Evolutionary conservation across 1,140 invertebrate genomes (phyloP).

Genomic region (Acromyrmex charruanus): DNA sequence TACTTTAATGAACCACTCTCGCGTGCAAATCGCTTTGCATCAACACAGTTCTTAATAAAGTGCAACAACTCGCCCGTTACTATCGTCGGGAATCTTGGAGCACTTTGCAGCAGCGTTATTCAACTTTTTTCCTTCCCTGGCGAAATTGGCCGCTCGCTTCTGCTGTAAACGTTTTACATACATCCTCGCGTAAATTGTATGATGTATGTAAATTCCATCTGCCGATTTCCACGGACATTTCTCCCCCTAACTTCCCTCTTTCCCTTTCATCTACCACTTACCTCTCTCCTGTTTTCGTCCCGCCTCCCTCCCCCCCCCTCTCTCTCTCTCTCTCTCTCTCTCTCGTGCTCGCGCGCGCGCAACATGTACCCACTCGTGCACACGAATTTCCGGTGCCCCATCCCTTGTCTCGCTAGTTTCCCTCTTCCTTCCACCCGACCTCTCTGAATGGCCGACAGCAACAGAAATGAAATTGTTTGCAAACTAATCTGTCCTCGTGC

Average conservation of each 20-base stretch:
- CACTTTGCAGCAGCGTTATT: slow-evolving; percentile 48
- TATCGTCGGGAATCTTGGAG: slow-evolving; percentile 53
- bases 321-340: neutral
- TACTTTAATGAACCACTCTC: slow-evolving; percentile 51
- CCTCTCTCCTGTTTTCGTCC: neutral
- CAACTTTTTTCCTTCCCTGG: neutral
- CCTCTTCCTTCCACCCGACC: slow-evolving; percentile 54
- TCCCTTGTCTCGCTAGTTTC: slow-evolving; percentile 41
- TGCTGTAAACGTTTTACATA: slow-evolving; percentile 52
- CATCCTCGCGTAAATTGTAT: slow-evolving; percentile 53
- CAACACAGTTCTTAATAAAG: slow-evolving; percentile 56
- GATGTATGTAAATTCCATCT: slow-evolving; percentile 62
- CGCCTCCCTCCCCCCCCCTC: neutral
- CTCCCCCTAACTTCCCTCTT: neutral
- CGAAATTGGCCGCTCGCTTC: slow-evolving; percentile 32
- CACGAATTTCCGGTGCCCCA: slow-evolving; percentile 39
- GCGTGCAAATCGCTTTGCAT: slow-evolving; percentile 59
- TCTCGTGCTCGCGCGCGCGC: neutral
- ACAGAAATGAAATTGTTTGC: slow-evolving; percentile 76
- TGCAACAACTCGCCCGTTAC: slow-evolving; percentile 62
- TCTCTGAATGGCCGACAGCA: slow-evolving; percentile 53
- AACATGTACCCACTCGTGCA: slow-evolving; percentile 37
- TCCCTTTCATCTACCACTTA: neutral
- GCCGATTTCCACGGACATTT: slow-evolving; percentile 53
- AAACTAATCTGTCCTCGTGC: slow-evolving; percentile 72